Percentiles rank a stretch among this genome's conserved stretches.
These are phyloP conservation scores for Proisotoma minuta DNA, from an alignment of 2,888 invertebrate species.

Conservation along the genomic window DNA sequence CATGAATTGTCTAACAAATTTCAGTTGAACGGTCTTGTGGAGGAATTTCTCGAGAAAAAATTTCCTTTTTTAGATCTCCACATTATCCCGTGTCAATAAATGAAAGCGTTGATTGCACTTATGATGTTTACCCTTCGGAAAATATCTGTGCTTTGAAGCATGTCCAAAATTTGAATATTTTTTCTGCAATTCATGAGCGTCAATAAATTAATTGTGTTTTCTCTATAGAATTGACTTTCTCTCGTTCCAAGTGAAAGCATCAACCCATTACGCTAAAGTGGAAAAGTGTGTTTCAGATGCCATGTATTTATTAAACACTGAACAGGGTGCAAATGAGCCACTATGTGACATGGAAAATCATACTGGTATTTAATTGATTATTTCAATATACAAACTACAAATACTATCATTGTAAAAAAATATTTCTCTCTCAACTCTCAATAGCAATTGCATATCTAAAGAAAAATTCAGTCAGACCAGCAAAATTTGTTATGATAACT, in stretches of 20 bases:
- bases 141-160: constrained; percentile 50
- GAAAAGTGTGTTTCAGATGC: constrained; percentile 41
- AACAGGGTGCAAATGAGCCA: constrained; percentile 37
- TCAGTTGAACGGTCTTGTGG: constrained; percentile 50
- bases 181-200: neutral
- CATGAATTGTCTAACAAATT: neutral
- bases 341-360: constrained; percentile 43
- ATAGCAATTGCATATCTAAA: constrained; percentile 28
- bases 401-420: too few relatives aligned
- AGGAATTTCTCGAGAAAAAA: constrained; percentile 48
- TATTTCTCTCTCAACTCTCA: too few relatives aligned
- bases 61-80: constrained; percentile 50
- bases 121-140: constrained; percentile 48
- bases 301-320: constrained; percentile 37
- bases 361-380: constrained; percentile 28
- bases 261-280: constrained; percentile 39
- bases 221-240: constrained; percentile 49
- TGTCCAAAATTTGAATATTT: neutral
- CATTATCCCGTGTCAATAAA: constrained; percentile 47
- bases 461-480: constrained; percentile 30
- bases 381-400: neutral
- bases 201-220: neutral
- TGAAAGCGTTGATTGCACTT: constrained; percentile 50
- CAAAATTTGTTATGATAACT: constrained; percentile 34
- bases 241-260: constrained; percentile 48